These are phyloP conservation scores for Paracentrotus lividus DNA, from an alignment of 53 echinoderm and acorn worm genomes.

Conservation along the genomic window DNA sequence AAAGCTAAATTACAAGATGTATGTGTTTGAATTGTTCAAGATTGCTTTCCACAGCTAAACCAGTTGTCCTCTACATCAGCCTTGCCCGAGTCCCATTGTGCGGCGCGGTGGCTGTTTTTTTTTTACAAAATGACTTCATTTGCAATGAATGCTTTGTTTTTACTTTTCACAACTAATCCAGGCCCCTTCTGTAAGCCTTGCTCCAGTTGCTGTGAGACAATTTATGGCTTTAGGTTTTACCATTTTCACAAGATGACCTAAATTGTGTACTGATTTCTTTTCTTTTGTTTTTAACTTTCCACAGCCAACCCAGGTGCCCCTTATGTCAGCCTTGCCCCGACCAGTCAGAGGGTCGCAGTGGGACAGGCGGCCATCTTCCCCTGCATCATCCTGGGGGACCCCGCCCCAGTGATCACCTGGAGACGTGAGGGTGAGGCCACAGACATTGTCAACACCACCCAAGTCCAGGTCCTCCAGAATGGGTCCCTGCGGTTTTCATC, in stretches of 20 bases:
- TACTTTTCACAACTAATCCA: no score
- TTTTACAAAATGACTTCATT: no score
- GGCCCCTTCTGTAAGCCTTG: slow-evolving; percentile 55
- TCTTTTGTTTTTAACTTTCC: neutral
- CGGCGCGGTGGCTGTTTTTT: no score
- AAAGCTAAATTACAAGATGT: no score
- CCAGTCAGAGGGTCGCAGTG: slow-evolving; percentile 76
- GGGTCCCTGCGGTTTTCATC: slow-evolving; percentile 80
- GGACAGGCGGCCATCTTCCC: slow-evolving; percentile 75
- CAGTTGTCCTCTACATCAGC: slow-evolving; percentile 87
- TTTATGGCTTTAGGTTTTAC: slow-evolving; percentile 66
- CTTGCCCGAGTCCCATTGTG: no score
- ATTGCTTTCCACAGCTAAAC: slow-evolving; percentile 84
- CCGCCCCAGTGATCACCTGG: slow-evolving; percentile 83
- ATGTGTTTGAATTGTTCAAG: no score
- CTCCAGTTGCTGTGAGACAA: slow-evolving; percentile 71
- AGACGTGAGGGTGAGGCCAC: slow-evolving; percentile 62
- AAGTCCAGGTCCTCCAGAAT: slow-evolving; percentile 62
- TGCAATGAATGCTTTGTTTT: no score
- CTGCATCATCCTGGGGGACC: slow-evolving; percentile 93
- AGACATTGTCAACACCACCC: slow-evolving; percentile 61
- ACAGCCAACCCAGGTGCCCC: slow-evolving; percentile 98
- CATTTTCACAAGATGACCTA: neutral
- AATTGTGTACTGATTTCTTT: no score
- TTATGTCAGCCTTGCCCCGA: slow-evolving; percentile 84